Evolutionary conservation across 2,797 vertebrate genomes (phyloP).

Genomic region (Takifugu rubripes): DNA sequence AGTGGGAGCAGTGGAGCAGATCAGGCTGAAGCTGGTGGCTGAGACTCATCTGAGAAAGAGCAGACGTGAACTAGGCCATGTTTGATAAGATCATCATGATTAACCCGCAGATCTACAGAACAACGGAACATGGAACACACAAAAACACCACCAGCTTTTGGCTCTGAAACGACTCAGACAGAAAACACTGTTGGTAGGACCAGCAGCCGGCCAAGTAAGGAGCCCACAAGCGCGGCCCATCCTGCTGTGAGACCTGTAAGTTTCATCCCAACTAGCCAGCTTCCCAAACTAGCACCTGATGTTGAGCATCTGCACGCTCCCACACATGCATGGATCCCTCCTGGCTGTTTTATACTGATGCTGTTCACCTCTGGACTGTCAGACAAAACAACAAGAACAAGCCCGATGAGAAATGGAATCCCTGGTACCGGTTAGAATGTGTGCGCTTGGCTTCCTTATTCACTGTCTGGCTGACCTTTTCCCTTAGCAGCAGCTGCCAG

Average conservation of each 20-base stretch:
- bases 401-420: conserved; percentile 54
- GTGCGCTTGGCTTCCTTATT: conserved; percentile 58
- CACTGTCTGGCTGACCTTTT: conserved; percentile 67
- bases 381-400: conserved; percentile 5
- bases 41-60: conserved; percentile 19
- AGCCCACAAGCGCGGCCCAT: no score
- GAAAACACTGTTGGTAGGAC: no score
- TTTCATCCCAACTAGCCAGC: no score
- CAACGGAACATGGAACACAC: conserved; percentile 28
- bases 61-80: conserved; percentile 34
- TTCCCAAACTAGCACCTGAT: no score
- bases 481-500: conserved; percentile 55
- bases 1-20: conserved; percentile 15
- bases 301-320: no score
- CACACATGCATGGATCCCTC: conserved; percentile 31
- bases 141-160: neutral
- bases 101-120: conserved; percentile 24
- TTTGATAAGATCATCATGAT: conserved; percentile 29
- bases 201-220: no score
- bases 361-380: conserved; percentile 43
- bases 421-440: conserved; percentile 51
- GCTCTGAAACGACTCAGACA: no score
- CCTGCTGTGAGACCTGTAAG: no score
- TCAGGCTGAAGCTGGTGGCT: conserved; percentile 8
- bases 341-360: conserved; percentile 49